Base-by-base conservation (phyloP, 2,113 vertebrate species). In the Prionailurus viverrinus region DNA sequence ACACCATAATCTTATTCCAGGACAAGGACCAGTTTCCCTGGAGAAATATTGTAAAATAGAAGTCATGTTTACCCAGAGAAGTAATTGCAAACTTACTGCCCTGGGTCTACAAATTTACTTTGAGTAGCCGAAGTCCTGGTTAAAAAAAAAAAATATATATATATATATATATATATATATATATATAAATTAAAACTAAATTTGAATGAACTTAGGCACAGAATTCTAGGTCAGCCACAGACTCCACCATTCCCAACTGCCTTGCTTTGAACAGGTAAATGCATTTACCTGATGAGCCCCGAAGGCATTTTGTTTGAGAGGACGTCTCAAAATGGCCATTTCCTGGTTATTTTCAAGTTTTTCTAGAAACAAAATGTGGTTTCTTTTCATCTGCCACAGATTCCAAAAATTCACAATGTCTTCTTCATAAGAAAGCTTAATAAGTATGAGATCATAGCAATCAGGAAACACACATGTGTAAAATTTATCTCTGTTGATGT, bases 371-470 rank as follows among this genome's bases (percentile, higher is more conserved):
- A 53, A 79, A 66, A 84, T 39, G 68, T 25, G 39, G 23, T 76
- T 91, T 61, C 1, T 66, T 95, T 79, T 78, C 48, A 92, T 78
- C 14, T 91, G 51, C 31, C 23, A 94, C 48, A 83, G 48, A 63
- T n/a, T 53, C 25, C 61, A 61, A 71, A 73, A 61, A 18, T 66
- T 76, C 19, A 68, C 21, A 73, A 61, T 19, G 9, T 53, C 45
- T 89, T 86, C 23, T 53, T 82, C 82, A 69, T 81, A 41, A 95
- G 55, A 65, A 83, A 93, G 31, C 83, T 23, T 91, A 84, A 83
- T 76, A 92, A 84, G 87, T 83, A 48, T 74, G 79, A 83, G 27
- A 94, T 19, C 3, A 78, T 4, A 93, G 13, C 14, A 96, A 89
- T 58, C 58, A 61, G 92, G 78, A 94, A n/a, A 89, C 15, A 39